A percentile compares a stretch with the other conserved stretches of the same genome.
phyloP scores from a whole-genome alignment of 2,797 vertebrate genomes.

The Miopithecus talapoin region DNA sequence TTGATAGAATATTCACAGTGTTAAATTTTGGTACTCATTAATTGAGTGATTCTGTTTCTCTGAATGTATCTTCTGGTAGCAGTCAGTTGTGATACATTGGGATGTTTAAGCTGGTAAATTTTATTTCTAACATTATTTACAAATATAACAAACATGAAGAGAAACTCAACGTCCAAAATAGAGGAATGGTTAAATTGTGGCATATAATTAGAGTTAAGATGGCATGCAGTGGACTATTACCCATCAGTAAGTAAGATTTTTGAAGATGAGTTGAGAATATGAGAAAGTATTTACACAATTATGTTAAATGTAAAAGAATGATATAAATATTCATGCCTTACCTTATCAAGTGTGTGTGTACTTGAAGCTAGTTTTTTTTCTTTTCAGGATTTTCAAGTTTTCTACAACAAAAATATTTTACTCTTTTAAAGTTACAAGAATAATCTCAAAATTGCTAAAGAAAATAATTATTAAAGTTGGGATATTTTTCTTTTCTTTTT shows the following conservation, averaged over 20 bases:
- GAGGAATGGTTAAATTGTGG: not conserved
- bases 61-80: constrained; percentile 2
- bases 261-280: not conserved
- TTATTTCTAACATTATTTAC: not conserved
- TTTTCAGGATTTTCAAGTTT: constrained; percentile 1
- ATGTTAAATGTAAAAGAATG: not conserved
- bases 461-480: not conserved
- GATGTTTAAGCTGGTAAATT: not conserved
- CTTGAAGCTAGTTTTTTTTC: not conserved
- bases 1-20: not conserved
- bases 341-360: not conserved
- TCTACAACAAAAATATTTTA: not conserved
- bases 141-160: not conserved
- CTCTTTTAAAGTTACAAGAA: not conserved
- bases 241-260: not conserved
- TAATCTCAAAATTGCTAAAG: not conserved
- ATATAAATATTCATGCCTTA: not conserved
- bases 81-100: not conserved
- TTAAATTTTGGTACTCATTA: not conserved
- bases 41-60: not conserved
- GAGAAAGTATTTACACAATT: not conserved
- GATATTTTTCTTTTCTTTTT: not conserved
- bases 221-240: not conserved
- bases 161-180: not conserved
- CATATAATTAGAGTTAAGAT: not conserved